These are phyloP conservation scores for Ditula angustiorana DNA, from an alignment of 2,888 invertebrate species.

Conservation along the genomic window DNA sequence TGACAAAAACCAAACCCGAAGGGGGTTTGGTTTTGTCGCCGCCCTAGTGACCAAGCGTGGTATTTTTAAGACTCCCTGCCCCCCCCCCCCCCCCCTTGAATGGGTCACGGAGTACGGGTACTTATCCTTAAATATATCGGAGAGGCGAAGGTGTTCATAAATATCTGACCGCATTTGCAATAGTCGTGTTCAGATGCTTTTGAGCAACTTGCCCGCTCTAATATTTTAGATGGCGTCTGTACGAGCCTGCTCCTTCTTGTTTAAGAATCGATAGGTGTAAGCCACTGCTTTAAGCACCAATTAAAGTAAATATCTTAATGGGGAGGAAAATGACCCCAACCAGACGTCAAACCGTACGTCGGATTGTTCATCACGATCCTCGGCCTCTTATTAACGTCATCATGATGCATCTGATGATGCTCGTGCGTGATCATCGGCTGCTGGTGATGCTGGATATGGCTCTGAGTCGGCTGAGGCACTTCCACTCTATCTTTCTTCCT, in stretches of 20 bases:
- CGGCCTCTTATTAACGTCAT: constrained; percentile 70
- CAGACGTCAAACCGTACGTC: constrained; percentile 64
- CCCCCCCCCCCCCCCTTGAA: no score
- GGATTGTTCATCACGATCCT: constrained; percentile 63
- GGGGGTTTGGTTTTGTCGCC: no score
- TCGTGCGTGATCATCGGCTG: constrained; percentile 44
- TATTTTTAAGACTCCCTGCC: no score
- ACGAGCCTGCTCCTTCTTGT: neutral
- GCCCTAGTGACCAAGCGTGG: no score
- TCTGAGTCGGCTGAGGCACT: constrained; percentile 45
- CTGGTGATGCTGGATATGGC: constrained; percentile 42
- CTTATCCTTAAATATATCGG: no score
- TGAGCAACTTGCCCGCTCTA: no score
- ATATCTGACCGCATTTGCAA: no score
- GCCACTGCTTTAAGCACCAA: neutral
- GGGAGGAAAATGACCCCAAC: constrained; percentile 75
- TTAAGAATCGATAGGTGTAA: neutral
- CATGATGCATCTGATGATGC: constrained; percentile 52
- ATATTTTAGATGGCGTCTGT: no score
- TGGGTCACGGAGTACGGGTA: no score
- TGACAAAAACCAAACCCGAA: no score
- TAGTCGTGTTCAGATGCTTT: no score
- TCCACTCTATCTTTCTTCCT: constrained; percentile 68
- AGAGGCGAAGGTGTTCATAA: no score
- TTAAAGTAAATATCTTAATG: constrained; percentile 51